These are phyloP conservation scores for Zoanthus sociatus DNA, from an alignment of 92 coral and sea anemone species.

Conservation along the genomic window DNA sequence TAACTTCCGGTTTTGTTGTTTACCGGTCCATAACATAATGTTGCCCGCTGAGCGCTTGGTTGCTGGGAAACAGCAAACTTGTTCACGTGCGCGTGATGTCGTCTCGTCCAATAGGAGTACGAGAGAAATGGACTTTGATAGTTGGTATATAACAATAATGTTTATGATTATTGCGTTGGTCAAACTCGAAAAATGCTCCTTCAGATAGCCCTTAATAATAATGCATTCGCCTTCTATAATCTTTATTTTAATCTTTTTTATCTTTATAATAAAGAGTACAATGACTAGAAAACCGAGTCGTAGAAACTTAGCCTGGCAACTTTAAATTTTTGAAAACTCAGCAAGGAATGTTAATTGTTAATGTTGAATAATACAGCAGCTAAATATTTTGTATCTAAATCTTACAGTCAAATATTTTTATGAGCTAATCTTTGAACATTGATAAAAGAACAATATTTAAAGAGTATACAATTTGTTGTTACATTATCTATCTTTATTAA, in stretches of 20 bases:
- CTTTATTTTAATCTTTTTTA: no score
- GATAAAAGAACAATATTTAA: conserved; percentile 33
- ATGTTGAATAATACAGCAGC: conserved; percentile 1
- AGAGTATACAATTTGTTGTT: neutral
- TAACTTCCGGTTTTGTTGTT: no score
- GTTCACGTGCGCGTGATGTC: no score
- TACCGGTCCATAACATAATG: no score
- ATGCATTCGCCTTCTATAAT: no score
- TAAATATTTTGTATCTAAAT: conserved; percentile 19
- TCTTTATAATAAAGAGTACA: neutral
- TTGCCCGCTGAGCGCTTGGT: no score
- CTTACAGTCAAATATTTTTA: conserved; percentile 30
- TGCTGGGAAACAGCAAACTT: no score
- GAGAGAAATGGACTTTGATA: no score
- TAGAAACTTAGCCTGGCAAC: neutral
- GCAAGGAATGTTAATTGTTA: neutral
- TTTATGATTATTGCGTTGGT: neutral
- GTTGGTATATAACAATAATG: no score
- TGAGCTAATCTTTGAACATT: conserved; percentile 8
- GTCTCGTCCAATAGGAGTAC: no score
- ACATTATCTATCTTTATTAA: neutral
- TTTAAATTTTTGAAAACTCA: neutral
- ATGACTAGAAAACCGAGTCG: neutral
- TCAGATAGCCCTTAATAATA: no score
- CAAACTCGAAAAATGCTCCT: neutral